phyloP scores from a whole-genome alignment of 2,888 invertebrate species.

The Cactoblastis cactorum region DNA sequence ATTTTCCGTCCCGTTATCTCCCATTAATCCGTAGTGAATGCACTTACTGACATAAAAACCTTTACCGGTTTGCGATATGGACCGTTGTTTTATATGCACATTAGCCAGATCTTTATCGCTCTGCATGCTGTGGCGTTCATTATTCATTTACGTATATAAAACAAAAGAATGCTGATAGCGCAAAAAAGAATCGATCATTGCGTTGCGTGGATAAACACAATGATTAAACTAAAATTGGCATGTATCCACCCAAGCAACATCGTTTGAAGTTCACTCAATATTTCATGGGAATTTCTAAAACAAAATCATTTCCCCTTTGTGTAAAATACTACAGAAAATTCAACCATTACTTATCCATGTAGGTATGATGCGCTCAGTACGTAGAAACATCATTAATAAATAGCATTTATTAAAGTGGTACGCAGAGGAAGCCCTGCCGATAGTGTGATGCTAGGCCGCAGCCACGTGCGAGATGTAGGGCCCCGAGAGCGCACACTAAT shows the following conservation, averaged over 20 bases:
- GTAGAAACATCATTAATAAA: not conserved
- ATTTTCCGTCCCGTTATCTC: slow-evolving; percentile 16
- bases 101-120: slow-evolving; percentile 9
- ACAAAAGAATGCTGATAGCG: not conserved
- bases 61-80: slow-evolving; percentile 11
- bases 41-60: slow-evolving; percentile 17
- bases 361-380: not conserved
- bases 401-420: slow-evolving; percentile 2
- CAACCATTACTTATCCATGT: not conserved
- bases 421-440: slow-evolving; percentile 12
- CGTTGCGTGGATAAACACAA: not conserved
- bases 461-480: slow-evolving; percentile 41
- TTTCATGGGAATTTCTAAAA: too few species aligned
- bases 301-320: not conserved
- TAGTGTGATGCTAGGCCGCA: not conserved
- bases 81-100: slow-evolving; percentile 12
- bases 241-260: too few species aligned
- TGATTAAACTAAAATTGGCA: too few species aligned
- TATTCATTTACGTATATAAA: not conserved
- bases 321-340: not conserved
- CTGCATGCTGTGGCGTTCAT: not conserved
- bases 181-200: not conserved
- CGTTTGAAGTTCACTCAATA: too few species aligned
- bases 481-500: slow-evolving; percentile 37
- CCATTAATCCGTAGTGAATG: slow-evolving; percentile 15